Evolutionary conservation across 2,797 vertebrate species (phyloP).

Genomic region (Pampus argenteus): DNA sequence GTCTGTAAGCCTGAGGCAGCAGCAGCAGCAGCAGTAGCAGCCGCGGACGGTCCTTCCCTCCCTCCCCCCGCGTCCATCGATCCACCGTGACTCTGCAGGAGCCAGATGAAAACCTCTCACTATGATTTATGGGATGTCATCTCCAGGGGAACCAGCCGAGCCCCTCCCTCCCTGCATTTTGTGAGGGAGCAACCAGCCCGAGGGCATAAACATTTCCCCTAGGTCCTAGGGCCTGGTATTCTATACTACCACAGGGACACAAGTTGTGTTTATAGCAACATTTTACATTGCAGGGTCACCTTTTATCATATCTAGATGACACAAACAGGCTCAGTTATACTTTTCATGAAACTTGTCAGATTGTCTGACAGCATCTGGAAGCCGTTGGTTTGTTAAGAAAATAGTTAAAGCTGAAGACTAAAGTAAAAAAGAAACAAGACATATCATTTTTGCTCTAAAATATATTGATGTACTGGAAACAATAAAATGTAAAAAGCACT

Average conservation of each 20-base stretch:
- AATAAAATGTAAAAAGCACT: conserved; percentile 24
- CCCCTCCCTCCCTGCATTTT: conserved; percentile 35
- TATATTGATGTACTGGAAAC: conserved; percentile 13
- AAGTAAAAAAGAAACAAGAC: not conserved
- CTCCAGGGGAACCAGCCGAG: conserved; percentile 51
- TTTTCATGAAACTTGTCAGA: too few relatives aligned
- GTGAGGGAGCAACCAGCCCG: conserved; percentile 31
- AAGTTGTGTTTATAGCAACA: not conserved
- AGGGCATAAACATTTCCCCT: conserved; percentile 35
- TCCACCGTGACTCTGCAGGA: conserved; percentile 74
- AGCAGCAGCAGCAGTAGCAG: not conserved
- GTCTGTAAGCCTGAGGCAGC: conserved; percentile 51
- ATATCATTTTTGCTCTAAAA: conserved; percentile 4
- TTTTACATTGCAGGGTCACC: not conserved
- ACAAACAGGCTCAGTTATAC: not conserved
- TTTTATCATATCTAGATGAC: not conserved
- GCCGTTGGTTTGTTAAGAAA: too few relatives aligned
- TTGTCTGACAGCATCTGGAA: too few relatives aligned
- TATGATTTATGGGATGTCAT: conserved; percentile 81
- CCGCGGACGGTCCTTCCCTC: conserved; percentile 24
- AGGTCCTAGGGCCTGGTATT: conserved; percentile 38
- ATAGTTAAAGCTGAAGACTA: not conserved
- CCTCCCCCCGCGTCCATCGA: conserved; percentile 64
- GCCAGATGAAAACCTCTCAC: conserved; percentile 72
- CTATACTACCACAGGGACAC: not conserved